These are phyloP conservation scores for Thunnus albacares DNA, from an alignment of 2,797 vertebrate genomes.

Conservation along the genomic window DNA sequence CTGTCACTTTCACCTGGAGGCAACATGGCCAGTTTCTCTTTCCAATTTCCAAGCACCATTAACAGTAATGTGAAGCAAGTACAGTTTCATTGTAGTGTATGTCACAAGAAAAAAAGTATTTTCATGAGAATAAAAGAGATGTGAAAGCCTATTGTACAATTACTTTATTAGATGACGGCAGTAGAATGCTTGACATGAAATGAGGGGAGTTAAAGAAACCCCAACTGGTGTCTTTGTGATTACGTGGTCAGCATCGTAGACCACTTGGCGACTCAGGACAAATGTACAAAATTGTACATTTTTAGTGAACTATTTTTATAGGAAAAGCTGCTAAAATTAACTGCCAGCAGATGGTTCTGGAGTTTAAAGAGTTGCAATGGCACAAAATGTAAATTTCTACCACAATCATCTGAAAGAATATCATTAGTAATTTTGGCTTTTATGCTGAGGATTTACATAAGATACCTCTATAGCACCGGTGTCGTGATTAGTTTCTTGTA, in stretches of 20 bases:
- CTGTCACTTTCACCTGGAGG: constrained; percentile 37
- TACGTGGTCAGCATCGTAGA: not conserved
- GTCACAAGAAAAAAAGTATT: not conserved
- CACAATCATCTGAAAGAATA: not conserved
- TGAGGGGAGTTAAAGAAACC: too few relatives aligned
- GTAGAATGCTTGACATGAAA: too few relatives aligned
- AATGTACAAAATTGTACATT: not conserved
- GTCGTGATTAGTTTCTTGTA: not conserved
- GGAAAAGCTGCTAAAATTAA: too few relatives aligned
- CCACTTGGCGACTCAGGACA: not conserved
- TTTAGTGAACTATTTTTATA: not conserved
- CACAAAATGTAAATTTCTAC: not conserved
- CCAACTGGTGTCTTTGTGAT: too few relatives aligned
- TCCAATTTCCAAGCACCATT: too few relatives aligned
- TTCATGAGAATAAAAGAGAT: too few relatives aligned
- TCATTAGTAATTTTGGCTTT: not conserved
- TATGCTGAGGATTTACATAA: not conserved
- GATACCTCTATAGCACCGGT: not conserved
- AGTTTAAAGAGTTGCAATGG: not conserved
- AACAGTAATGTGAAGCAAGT: not conserved
- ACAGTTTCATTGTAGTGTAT: not conserved
- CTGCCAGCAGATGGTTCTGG: not conserved
- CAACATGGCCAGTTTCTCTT: constrained; percentile 1
- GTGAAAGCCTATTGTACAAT: too few relatives aligned
- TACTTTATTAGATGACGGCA: too few relatives aligned